A percentile compares a stretch with the other conserved stretches of the same genome.
Evolutionary conservation across 2,888 invertebrate genomes (phyloP).

Genomic region (Phragmatobia fuliginosa): DNA sequence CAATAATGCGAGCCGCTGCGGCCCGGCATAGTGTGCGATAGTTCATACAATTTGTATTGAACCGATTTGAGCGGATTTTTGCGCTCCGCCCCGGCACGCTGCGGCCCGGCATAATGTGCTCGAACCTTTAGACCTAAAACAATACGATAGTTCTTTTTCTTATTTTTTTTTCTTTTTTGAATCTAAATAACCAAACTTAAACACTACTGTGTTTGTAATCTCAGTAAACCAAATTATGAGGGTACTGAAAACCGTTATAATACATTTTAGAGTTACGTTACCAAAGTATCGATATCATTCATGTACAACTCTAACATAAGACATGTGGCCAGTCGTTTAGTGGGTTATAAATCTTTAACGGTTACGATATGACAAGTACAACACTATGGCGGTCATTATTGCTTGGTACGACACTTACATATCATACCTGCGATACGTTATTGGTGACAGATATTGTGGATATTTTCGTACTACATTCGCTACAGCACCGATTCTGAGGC

Average conservation of each 20-base stretch:
- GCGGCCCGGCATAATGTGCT: too few relatives aligned
- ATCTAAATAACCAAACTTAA: too few relatives aligned
- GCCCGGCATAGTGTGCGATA: too few relatives aligned
- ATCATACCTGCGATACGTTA: conserved; percentile 2
- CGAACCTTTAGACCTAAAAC: too few relatives aligned
- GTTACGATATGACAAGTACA: conserved; percentile 30
- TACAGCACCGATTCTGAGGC: not conserved
- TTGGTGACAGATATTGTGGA: not conserved
- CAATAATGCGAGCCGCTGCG: too few relatives aligned
- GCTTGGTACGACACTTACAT: conserved; percentile 18
- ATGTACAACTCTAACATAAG: not conserved
- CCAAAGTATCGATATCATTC: not conserved
- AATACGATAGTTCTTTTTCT: too few relatives aligned
- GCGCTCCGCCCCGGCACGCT: too few relatives aligned
- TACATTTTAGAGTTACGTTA: not conserved
- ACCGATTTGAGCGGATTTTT: too few relatives aligned
- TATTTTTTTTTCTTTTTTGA: too few relatives aligned
- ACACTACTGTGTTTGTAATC: too few relatives aligned
- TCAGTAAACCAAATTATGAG: too few relatives aligned
- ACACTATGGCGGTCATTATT: conserved; percentile 21
- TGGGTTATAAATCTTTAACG: conserved; percentile 33
- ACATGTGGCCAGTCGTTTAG: conserved; percentile 12
- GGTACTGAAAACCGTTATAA: not conserved
- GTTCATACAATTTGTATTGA: too few relatives aligned
- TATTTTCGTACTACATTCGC: not conserved